Percentiles rank a stretch among this genome's conserved stretches.
phyloP scores from a whole-genome alignment of 2,888 invertebrate species.

The Carterocephalus palaemon region DNA sequence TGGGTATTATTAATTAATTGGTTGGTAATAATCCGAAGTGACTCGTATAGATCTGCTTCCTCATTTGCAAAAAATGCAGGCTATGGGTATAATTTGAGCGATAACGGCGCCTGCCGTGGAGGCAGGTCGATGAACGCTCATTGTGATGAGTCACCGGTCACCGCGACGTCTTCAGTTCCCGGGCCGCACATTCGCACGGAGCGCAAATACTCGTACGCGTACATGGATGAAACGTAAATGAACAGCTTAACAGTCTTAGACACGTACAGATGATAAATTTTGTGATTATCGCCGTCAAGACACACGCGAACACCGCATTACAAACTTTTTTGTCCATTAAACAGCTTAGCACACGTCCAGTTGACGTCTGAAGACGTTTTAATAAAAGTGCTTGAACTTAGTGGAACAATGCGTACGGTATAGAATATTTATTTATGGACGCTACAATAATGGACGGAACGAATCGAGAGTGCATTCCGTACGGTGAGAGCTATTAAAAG shows the following conservation, averaged over 20 bases:
- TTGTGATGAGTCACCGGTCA: conserved; percentile 57
- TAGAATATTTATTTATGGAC: conserved; percentile 52
- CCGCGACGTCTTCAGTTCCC: conserved; percentile 44
- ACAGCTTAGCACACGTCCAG: conserved; percentile 22
- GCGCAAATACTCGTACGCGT: conserved; percentile 31
- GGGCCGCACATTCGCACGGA: conserved; percentile 34
- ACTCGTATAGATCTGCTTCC: not conserved
- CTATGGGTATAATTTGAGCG: conserved; percentile 46
- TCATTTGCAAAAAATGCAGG: conserved; percentile 36
- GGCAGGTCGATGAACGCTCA: conserved; percentile 65
- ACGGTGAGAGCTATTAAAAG: conserved; percentile 19
- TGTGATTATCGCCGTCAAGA: conserved; percentile 21
- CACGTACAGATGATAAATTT: conserved; percentile 26
- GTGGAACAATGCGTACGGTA: conserved; percentile 39
- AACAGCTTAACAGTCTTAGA: conserved; percentile 23
- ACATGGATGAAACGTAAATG: conserved; percentile 39
- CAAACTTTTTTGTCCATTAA: conserved; percentile 21
- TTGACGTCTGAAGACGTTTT: conserved; percentile 35
- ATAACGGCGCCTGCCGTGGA: conserved; percentile 52
- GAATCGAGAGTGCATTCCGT: conserved; percentile 46
- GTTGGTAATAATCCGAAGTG: not conserved
- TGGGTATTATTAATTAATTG: not conserved
- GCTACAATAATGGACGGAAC: conserved; percentile 39
- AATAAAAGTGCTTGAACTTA: conserved; percentile 37
- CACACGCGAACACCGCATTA: conserved; percentile 19